Percentiles rank a stretch among this genome's conserved stretches.
These are phyloP conservation scores for Saturnia pavonia DNA, from an alignment of 2,888 invertebrate species.

Conservation along the genomic window DNA sequence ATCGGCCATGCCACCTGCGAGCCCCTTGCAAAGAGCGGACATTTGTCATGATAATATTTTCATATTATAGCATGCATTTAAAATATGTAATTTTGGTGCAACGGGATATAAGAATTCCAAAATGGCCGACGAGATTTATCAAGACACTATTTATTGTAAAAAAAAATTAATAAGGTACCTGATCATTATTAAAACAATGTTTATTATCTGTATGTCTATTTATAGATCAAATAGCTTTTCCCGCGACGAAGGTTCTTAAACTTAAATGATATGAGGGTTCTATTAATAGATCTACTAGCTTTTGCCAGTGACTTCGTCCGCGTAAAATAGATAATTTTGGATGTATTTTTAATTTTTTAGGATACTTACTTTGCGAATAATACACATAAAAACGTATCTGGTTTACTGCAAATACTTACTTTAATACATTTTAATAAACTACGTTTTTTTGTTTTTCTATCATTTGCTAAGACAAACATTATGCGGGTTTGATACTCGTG, in stretches of 20 bases:
- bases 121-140: neutral
- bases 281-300: too few relatives aligned
- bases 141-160: neutral
- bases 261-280: too few relatives aligned
- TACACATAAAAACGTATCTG: too few relatives aligned
- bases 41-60: conserved; percentile 21
- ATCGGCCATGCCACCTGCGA: conserved; percentile 13
- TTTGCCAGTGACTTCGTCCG: too few relatives aligned
- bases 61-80: conserved; percentile 17
- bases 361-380: too few relatives aligned
- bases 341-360: too few relatives aligned
- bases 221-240: too few relatives aligned
- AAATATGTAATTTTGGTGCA: conserved; percentile 17
- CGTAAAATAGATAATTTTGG: too few relatives aligned
- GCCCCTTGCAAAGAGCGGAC: conserved; percentile 17
- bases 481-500: conserved; percentile 4
- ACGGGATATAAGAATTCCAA: neutral
- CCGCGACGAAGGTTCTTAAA: too few relatives aligned
- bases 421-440: conserved; percentile 17
- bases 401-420: too few relatives aligned
- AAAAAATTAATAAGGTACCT: neutral
- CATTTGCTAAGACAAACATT: conserved; percentile 17
- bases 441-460: conserved; percentile 17
- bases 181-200: too few relatives aligned
- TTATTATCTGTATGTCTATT: too few relatives aligned